These are phyloP conservation scores for Girardinus metallicus DNA, from an alignment of 2,797 vertebrate genomes.

Conservation along the genomic window DNA sequence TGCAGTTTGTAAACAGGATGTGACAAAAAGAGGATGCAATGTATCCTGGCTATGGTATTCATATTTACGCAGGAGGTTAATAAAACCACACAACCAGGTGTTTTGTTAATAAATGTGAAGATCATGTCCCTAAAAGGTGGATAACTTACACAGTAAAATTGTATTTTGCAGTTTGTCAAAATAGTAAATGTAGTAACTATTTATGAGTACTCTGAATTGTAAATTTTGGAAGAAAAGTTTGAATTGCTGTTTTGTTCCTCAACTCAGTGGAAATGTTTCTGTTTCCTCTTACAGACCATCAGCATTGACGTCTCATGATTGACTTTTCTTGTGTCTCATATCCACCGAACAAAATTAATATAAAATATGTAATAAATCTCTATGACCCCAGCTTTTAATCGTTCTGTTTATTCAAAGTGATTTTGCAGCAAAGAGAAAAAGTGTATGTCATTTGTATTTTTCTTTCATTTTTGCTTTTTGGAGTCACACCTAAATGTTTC, in stretches of 20 bases:
- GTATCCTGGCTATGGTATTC: conserved; percentile 17
- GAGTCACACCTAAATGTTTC: neutral
- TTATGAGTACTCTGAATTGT: neutral
- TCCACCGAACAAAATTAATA: neutral
- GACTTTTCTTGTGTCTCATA: neutral
- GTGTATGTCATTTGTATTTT: neutral
- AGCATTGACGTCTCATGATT: neutral
- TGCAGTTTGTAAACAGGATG: conserved; percentile 57
- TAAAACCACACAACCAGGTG: conserved; percentile 9
- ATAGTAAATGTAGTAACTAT: neutral
- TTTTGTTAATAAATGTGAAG: conserved; percentile 11
- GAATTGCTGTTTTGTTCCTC: neutral
- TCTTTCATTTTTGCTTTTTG: neutral
- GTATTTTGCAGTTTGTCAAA: neutral
- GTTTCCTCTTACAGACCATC: neutral
- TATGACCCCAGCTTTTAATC: neutral
- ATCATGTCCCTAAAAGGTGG: neutral
- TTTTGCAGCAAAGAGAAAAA: neutral
- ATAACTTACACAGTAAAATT: neutral
- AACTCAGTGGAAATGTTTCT: neutral
- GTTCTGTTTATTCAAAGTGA: neutral
- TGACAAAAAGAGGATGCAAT: conserved; percentile 21
- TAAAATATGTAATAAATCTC: neutral
- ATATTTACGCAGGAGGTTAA: conserved; percentile 25
- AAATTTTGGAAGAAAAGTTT: neutral